Conservation (phyloP, 2,888 invertebrate species). For the Neelides folsomi region DNA sequence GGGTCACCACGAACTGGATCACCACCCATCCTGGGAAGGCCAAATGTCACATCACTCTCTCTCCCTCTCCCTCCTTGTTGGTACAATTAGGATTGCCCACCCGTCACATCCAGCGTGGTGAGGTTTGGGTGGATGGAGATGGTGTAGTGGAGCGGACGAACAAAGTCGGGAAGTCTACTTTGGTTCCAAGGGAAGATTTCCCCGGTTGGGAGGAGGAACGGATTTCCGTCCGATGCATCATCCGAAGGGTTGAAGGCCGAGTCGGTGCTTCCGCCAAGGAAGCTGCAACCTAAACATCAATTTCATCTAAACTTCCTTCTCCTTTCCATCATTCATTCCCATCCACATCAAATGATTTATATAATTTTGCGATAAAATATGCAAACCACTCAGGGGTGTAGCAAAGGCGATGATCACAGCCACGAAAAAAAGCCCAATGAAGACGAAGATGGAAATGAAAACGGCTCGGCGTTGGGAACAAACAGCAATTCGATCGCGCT, state of each 20-base stretch:
- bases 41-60: not conserved
- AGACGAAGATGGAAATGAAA: slow-evolving; percentile 62
- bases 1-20: slow-evolving; percentile 69
- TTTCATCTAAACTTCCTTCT: not conserved
- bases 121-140: slow-evolving; percentile 85
- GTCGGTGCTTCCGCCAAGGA: slow-evolving; percentile 18
- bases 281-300: slow-evolving; percentile 24
- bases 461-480: slow-evolving; percentile 77
- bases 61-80: no score
- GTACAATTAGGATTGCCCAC: slow-evolving; percentile 40
- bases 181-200: slow-evolving; percentile 65
- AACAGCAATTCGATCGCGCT: slow-evolving; percentile 64
- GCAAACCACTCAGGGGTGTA: slow-evolving; percentile 51
- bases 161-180: slow-evolving; percentile 60
- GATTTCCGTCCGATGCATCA: slow-evolving; percentile 23
- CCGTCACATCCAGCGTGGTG: slow-evolving; percentile 75
- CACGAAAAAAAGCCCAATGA: slow-evolving; percentile 64
- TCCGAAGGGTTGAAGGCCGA: slow-evolving; percentile 12
- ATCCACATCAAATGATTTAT: not conserved
- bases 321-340: not conserved
- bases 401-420: slow-evolving; percentile 82
- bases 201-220: slow-evolving; percentile 56
- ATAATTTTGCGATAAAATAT: no score
- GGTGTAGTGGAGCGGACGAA: slow-evolving; percentile 69
- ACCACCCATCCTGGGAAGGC: slow-evolving; percentile 60